A percentile compares a stretch with the other conserved stretches of the same genome.
Conservation (phyloP, 2,113 vertebrate species). For the Chelonoidis abingdonii region DNA sequence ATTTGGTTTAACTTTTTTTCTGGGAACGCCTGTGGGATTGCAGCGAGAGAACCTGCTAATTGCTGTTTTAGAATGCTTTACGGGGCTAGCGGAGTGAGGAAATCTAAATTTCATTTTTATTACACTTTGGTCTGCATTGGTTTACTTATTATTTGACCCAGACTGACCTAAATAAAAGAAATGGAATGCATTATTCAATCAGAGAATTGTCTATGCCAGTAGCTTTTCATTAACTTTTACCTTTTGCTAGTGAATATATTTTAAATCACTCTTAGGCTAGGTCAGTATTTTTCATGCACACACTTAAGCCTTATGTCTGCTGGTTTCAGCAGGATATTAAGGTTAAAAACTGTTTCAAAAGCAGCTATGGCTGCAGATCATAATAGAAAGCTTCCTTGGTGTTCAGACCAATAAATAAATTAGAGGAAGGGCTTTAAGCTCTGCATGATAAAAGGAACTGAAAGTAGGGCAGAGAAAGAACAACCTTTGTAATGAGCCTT, state of each 20-base stretch:
- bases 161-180: slow-evolving; percentile 9
- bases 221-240: slow-evolving; percentile 33
- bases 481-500: slow-evolving; percentile 72
- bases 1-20: slow-evolving; percentile 28
- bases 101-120: slow-evolving; percentile 3
- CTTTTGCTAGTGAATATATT: slow-evolving; percentile 17
- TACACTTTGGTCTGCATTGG: neutral
- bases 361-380: slow-evolving; percentile 53
- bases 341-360: slow-evolving; percentile 68
- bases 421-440: slow-evolving; percentile 71
- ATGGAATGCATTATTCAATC: slow-evolving; percentile 46
- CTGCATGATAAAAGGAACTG: slow-evolving; percentile 71
- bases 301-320: slow-evolving; percentile 16
- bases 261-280: slow-evolving; percentile 23
- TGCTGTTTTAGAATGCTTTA: slow-evolving; percentile 11
- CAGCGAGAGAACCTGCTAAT: slow-evolving; percentile 13
- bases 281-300: slow-evolving; percentile 42
- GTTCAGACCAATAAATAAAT: slow-evolving; percentile 79
- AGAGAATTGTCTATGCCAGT: neutral
- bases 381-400: slow-evolving; percentile 71
- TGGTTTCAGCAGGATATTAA: slow-evolving; percentile 44
- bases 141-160: slow-evolving; percentile 40
- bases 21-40: neutral
- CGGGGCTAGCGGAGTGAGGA: neutral
- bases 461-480: slow-evolving; percentile 74